Evolutionary conservation across 2,888 invertebrate species (phyloP), one percentile per base, ranked within the genome.

Genomic region (Lepidocyrtinus sp.): DNA sequence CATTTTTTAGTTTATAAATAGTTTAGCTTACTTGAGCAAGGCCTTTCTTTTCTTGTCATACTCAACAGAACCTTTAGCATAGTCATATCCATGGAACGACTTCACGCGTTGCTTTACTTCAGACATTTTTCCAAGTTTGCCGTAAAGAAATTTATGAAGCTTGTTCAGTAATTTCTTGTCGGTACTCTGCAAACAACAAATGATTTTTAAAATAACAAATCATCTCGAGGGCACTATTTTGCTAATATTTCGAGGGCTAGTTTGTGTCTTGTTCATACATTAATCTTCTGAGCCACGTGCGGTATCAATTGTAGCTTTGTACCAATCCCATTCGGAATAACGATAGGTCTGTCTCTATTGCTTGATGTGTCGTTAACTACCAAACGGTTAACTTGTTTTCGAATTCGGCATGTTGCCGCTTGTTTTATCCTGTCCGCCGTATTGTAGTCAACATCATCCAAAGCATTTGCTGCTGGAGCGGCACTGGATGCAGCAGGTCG

Each of bases 381-480:
- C 63, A 82, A 83, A 12, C 80, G 62, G 9, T 84, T 73, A 2
- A 80, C 80, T 27, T 84, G 82, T 69, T 84, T 82, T 17, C 82
- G 50, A 24, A 78, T 75, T 9, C 82, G 80, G 9, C 84, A 55
- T 7, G 70, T 46, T 9, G 70, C 74, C 15, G 59, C 72, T 0
- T 75, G 70, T 36, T 83, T 83, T n/a, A 83, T 64, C 36, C 71
- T 25, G 50, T 83, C 83, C 1, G 81, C 81, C 0, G 74, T 69
- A 65, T 72, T 75, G 0, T 75, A 75, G 17, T 83, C 83, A 50
- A 50, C 15, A 50, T 45, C 63, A 3, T 27, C 25, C 22, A 59
- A 21, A 62, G 15, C 24, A 2, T 46, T 67, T 50, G 12, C 46
- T 2, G n/a, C 7, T 25, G 7, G 7, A n/a, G 7, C 59, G n/a